A percentile compares a stretch with the other conserved stretches of the same genome.
phyloP scores from a whole-genome alignment of 1,140 invertebrate genomes.

The Drosophila yakuba region DNA sequence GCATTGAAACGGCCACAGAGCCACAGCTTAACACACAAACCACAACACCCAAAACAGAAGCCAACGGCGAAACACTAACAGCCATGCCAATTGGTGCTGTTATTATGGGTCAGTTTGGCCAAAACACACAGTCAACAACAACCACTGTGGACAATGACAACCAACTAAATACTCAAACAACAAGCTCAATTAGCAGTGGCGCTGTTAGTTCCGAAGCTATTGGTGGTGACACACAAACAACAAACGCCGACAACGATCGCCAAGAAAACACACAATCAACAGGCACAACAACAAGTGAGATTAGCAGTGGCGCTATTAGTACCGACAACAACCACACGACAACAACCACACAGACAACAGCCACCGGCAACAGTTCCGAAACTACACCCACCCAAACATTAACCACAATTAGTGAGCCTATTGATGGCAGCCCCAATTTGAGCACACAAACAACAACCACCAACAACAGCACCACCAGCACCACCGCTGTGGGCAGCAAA shows the following conservation, averaged over 20 bases:
- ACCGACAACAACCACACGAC: slow-evolving; percentile 2
- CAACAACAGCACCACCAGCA: not conserved
- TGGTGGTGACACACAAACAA: too few species aligned
- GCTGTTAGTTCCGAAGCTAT: not conserved
- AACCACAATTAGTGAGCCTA: slow-evolving; percentile 30
- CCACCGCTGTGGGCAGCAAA: slow-evolving; percentile 29
- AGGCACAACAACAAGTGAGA: slow-evolving; percentile 5
- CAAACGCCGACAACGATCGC: not conserved
- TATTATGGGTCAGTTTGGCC: slow-evolving; percentile 32
- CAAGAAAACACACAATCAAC: slow-evolving; percentile 5
- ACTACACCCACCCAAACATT: slow-evolving; percentile 10
- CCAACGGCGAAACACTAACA: slow-evolving; percentile 13
- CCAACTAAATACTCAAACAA: not conserved
- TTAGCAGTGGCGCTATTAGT: slow-evolving; percentile 13
- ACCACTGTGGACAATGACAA: not conserved
- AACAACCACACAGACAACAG: slow-evolving; percentile 3
- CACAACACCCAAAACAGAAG: not conserved
- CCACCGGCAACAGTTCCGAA: slow-evolving; percentile 8
- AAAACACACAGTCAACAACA: slow-evolving; percentile 11
- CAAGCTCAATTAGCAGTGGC: slow-evolving; percentile 8
- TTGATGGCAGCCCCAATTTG: slow-evolving; percentile 19
- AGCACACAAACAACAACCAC: slow-evolving; percentile 16
- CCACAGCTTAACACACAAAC: slow-evolving; percentile 1
- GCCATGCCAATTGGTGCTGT: slow-evolving; percentile 33
- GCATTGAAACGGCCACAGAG: slow-evolving; percentile 14